Evolutionary conservation across 1,140 invertebrate genomes (phyloP).

Genomic region (Sitophilus oryzae): DNA sequence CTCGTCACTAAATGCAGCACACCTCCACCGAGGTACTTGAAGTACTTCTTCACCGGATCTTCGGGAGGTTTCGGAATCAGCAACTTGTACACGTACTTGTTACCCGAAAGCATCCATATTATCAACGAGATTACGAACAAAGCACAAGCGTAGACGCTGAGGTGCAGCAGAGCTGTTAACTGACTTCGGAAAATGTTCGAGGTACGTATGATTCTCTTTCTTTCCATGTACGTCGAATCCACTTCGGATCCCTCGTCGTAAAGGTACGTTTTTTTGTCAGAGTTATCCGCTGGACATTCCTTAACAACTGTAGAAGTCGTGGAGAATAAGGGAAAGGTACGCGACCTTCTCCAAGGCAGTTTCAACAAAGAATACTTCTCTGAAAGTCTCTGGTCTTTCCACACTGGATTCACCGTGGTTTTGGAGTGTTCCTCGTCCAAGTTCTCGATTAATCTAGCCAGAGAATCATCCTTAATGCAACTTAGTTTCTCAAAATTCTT

Average conservation of each 20-base stretch:
- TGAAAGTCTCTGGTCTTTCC: conserved; percentile 22
- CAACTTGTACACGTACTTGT: conserved; percentile 16
- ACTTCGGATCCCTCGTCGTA: conserved; percentile 28
- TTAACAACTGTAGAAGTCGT: background rate
- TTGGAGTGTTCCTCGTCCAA: background rate
- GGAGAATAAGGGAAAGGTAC: conserved; percentile 7
- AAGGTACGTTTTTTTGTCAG: conserved; percentile 20
- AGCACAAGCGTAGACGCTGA: conserved; percentile 17
- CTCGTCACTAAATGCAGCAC: conserved; percentile 17
- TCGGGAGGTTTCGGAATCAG: conserved; percentile 19
- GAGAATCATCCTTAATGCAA: background rate
- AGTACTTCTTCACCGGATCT: conserved; percentile 14
- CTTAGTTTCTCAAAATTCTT: background rate
- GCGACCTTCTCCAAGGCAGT: conserved; percentile 25
- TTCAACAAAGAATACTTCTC: conserved; percentile 29
- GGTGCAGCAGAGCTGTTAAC: conserved; percentile 3
- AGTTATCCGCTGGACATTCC: conserved; percentile 12
- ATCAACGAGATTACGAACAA: conserved; percentile 20
- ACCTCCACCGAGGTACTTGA: conserved; percentile 18
- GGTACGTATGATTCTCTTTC: background rate
- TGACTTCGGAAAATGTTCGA: conserved; percentile 11
- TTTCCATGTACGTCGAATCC: conserved; percentile 16
- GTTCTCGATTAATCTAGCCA: background rate
- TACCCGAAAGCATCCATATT: conserved; percentile 25
- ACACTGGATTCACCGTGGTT: background rate